Conservation (phyloP, 2,797 vertebrate species). For the Catamblyrhynchus diadema region DNA sequence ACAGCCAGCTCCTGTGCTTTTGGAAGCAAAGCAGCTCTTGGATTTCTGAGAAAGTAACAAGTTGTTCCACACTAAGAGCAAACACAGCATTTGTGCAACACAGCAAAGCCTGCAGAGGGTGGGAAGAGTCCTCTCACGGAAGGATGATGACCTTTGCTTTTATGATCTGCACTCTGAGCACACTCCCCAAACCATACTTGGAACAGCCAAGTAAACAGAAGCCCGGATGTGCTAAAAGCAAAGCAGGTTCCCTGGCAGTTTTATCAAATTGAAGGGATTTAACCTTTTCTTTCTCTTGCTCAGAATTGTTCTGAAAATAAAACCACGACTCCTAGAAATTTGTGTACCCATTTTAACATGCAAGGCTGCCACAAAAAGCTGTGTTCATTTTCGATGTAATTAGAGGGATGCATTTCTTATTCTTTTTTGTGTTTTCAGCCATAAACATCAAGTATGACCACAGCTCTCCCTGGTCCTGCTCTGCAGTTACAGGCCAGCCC, state of each 20-base stretch:
- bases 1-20: accelerated
- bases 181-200: neutral
- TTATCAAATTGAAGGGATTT: neutral
- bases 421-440: neutral
- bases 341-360: neutral
- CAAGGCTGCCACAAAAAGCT: neutral
- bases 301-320: neutral
- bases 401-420: neutral
- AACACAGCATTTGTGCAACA: neutral
- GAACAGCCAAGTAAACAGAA: neutral
- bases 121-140: neutral
- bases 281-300: neutral
- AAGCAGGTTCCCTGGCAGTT: neutral
- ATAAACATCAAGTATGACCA: accelerated
- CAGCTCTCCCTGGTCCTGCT: neutral
- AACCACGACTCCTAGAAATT: neutral
- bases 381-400: neutral
- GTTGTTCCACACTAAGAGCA: neutral
- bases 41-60: neutral
- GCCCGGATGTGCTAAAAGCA: neutral
- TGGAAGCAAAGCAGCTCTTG: neutral
- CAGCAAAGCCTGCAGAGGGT: neutral
- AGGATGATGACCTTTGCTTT: neutral
- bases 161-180: neutral
- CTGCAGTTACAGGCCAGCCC: neutral